These are phyloP conservation scores for Chorisops tibialis DNA, from an alignment of 2,888 invertebrate genomes.

Conservation along the genomic window DNA sequence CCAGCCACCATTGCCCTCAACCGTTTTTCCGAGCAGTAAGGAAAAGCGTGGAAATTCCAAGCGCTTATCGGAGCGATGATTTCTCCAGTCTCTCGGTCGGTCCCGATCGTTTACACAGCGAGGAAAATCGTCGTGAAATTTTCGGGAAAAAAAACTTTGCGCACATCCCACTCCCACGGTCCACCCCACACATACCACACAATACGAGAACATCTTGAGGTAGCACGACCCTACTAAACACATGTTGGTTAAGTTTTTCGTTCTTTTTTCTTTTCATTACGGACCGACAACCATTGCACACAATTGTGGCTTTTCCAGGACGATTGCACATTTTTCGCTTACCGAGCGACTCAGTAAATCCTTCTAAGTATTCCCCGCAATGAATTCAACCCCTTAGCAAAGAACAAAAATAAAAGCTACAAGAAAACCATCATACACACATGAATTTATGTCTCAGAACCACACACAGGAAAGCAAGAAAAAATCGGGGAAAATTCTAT, in stretches of 20 bases:
- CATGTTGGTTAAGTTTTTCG: constrained; percentile 16
- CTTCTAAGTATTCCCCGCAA: constrained; percentile 20
- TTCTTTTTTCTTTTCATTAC: constrained; percentile 7
- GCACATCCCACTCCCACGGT: background rate
- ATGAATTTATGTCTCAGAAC: background rate
- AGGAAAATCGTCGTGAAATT: constrained; percentile 6
- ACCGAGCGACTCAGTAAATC: constrained; percentile 10
- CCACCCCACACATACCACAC: background rate
- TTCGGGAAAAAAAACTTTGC: background rate
- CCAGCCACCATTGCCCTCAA: constrained; percentile 26
- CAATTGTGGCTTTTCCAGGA: constrained; percentile 26
- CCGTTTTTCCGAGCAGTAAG: background rate
- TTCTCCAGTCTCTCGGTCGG: constrained; percentile 6
- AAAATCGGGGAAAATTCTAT: constrained; percentile 16
- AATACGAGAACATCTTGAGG: constrained; percentile 28
- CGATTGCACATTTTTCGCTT: constrained; percentile 21
- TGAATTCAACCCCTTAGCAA: constrained; percentile 20
- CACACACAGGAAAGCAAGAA: background rate
- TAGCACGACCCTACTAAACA: constrained; percentile 30
- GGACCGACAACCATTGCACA: constrained; percentile 12
- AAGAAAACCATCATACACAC: background rate
- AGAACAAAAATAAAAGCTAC: constrained; percentile 3
- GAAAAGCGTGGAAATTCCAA: constrained; percentile 9
- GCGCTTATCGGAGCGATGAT: background rate
- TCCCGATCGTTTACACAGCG: background rate